Evolutionary conservation across 37 sponge, comb jelly and placozoan genomes (phyloP).

Genomic region (Aphrocallistes beatrix): DNA sequence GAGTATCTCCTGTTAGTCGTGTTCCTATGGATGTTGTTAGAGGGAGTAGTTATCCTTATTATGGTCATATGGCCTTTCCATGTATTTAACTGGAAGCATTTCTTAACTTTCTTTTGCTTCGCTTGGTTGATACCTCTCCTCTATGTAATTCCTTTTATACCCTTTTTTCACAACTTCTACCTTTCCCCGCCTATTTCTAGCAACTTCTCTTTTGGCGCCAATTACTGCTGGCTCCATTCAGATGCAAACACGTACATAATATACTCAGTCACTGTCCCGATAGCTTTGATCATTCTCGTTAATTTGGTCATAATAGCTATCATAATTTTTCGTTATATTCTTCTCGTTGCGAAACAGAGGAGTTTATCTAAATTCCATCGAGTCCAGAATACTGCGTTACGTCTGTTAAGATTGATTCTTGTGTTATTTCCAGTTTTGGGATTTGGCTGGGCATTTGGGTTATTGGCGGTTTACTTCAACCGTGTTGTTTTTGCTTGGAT

Average conservation of each 20-base stretch:
- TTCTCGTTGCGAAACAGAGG: background rate
- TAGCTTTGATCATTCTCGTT: background rate
- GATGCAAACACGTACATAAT: background rate
- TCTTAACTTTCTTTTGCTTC: background rate
- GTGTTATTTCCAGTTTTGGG: background rate
- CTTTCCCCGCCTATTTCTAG: background rate
- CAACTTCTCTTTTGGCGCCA: too few species aligned
- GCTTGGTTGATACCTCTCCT: background rate
- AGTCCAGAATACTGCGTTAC: background rate
- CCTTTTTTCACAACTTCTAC: background rate
- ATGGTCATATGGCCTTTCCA: background rate
- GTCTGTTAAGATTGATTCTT: background rate
- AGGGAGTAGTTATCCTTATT: background rate
- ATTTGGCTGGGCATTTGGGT: background rate
- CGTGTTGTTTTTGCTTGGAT: background rate
- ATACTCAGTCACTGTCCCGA: background rate
- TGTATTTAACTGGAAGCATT: background rate
- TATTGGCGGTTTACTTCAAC: background rate
- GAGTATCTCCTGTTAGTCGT: background rate
- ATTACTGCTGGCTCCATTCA: background rate
- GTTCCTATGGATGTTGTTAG: slow-evolving; percentile 7
- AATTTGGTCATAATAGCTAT: background rate
- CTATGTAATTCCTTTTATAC: background rate
- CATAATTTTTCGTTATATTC: background rate
- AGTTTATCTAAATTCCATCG: background rate